A percentile compares a stretch with the other conserved stretches of the same genome.
Evolutionary conservation across 1,140 invertebrate species (phyloP).

Genomic region (Adelges cooleyi): DNA sequence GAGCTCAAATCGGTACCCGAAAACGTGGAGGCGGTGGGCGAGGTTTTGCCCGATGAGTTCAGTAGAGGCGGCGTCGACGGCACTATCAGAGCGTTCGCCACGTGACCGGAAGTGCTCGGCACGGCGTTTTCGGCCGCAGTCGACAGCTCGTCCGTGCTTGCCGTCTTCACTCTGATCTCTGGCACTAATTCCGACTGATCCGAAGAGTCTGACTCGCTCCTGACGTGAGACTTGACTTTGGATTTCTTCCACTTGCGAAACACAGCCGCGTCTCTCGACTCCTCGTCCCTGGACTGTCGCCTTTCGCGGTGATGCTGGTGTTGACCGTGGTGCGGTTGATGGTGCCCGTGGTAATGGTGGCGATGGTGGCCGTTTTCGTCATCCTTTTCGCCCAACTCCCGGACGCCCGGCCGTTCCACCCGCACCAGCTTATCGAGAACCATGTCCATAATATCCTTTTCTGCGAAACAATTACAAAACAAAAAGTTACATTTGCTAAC

Average conservation of each 20-base stretch:
- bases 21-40: neutral
- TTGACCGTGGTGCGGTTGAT: neutral
- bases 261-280: neutral
- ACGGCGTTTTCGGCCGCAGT: too few species aligned
- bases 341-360: too few species aligned
- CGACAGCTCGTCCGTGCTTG: neutral
- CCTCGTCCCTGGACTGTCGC: neutral
- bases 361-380: too few species aligned
- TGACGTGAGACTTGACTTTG: neutral
- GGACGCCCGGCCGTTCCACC: too few species aligned
- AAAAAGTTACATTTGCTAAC: too few species aligned
- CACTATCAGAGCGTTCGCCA: neutral
- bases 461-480: too few species aligned
- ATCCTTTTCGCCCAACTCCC: too few species aligned
- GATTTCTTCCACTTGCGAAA: slow-evolving; percentile 13
- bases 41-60: neutral
- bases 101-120: too few species aligned
- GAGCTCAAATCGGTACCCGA: too few species aligned
- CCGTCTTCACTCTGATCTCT: neutral
- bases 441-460: too few species aligned
- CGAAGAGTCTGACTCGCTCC: neutral
- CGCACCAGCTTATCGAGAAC: too few species aligned
- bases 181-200: slow-evolving; percentile 4
- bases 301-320: neutral
- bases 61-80: neutral